Evolutionary conservation across 2,797 vertebrate genomes (phyloP), one percentile per base, ranked within the genome.

Genomic region (Chloroceryle amazona): DNA sequence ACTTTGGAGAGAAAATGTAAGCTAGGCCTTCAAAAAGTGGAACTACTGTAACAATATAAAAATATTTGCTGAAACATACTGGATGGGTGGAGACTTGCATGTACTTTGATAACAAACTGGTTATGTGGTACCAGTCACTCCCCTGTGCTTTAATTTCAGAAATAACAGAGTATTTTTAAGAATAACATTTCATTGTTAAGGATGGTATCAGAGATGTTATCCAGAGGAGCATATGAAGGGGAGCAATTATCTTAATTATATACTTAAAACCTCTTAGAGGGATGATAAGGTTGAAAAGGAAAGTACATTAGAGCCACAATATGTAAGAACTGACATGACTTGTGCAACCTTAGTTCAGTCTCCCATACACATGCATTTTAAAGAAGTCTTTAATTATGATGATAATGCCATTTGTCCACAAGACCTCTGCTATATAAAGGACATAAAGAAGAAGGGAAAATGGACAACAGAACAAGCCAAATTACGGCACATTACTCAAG

Each of bases 231-330:
- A 54, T n/a, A 79, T 63, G 74, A 96, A 49, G 44, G 26, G 51
- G 65, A 94, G 49, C 49, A 93, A 96, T 95, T 94, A 93, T 88
- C 54, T 49, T 96, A 95, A 96, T 97, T 88, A 95, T 51, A 94
- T 29, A 91, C 68, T 88, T 79, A 96, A 94, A 95, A 85, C 51
- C 89, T 89, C 60, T 94, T 79, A 95, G 51, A 91, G n/a, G 15
- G 19, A 94, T 66, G 29, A 86, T 75, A 83, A 83, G 35, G 58
- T 91, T 93, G 81, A 62, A 95, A 93, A 89, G 79, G n/a, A 74
- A 96, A 93, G 49, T 68, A 95, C 65, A 86, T 93, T 91, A 93
- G 51, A 75, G 54, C 33, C 85, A 73, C 0, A 9, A 61, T 65
- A 72, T 22, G 39, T 81, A 89, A 81, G 65, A 94, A 94, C 4